Evolutionary conservation across 2,888 invertebrate genomes (phyloP).

Genomic region (Fragum whitleyi): DNA sequence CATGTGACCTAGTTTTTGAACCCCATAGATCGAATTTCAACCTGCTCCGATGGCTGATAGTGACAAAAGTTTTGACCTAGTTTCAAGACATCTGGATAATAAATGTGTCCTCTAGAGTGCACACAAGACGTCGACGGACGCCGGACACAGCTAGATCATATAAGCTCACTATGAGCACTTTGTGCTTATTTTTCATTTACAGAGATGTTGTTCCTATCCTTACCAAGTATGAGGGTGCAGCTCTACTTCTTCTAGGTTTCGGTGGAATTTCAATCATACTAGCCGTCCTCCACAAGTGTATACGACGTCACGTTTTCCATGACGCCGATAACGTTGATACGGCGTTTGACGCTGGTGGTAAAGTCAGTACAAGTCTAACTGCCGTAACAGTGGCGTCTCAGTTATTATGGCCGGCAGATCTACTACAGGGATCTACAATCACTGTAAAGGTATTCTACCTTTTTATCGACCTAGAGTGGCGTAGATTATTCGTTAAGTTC

Average conservation of each 20-base stretch:
- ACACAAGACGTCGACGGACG: too few species aligned
- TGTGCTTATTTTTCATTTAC: background rate
- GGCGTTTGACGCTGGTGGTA: slow-evolving; percentile 74
- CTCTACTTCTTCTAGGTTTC: slow-evolving; percentile 70
- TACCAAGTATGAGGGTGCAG: slow-evolving; percentile 67
- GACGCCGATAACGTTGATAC: slow-evolving; percentile 73
- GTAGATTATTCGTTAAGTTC: too few species aligned
- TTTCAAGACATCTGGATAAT: too few species aligned
- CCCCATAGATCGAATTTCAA: too few species aligned
- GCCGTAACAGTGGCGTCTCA: slow-evolving; percentile 73
- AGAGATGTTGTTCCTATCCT: slow-evolving; percentile 44
- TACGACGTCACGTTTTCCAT: slow-evolving; percentile 70
- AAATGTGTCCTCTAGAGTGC: too few species aligned
- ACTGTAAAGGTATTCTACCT: slow-evolving; percentile 70
- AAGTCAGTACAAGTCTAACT: slow-evolving; percentile 62
- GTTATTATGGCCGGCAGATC: slow-evolving; percentile 72
- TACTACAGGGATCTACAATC: slow-evolving; percentile 70
- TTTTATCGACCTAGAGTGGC: too few species aligned
- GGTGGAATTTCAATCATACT: slow-evolving; percentile 71
- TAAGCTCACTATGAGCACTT: background rate
- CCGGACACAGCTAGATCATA: background rate
- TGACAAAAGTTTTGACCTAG: too few species aligned
- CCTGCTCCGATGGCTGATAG: too few species aligned
- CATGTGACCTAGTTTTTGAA: too few species aligned
- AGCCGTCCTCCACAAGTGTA: slow-evolving; percentile 68